phyloP scores from a whole-genome alignment of 2,797 vertebrate genomes.

The Bufotes viridis region DNA sequence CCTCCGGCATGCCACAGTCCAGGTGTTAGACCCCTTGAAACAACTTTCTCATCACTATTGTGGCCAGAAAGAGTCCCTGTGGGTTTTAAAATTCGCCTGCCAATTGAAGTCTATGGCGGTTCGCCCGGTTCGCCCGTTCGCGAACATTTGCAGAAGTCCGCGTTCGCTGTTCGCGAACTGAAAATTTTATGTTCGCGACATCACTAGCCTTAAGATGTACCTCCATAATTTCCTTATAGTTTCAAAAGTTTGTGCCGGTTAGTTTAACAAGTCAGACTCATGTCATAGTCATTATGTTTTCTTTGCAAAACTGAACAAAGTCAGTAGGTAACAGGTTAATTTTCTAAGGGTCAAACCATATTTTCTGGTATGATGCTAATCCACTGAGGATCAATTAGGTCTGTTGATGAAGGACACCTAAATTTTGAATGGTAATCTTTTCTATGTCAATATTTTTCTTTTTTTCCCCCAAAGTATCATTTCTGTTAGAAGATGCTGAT shows the following conservation, averaged over 20 bases:
- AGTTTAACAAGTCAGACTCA: neutral
- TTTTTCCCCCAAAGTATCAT: neutral
- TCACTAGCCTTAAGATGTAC: neutral
- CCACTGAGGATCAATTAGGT: neutral
- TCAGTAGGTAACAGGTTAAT: neutral
- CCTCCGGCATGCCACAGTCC: too few relatives aligned
- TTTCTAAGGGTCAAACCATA: neutral
- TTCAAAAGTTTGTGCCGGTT: neutral
- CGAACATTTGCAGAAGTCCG: too few relatives aligned
- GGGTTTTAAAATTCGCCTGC: too few relatives aligned
- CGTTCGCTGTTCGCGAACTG: too few relatives aligned
- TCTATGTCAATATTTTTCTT: neutral
- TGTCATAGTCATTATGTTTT: neutral
- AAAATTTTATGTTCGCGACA: too few relatives aligned
- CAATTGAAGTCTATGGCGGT: too few relatives aligned
- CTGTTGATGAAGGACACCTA: neutral
- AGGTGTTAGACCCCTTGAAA: too few relatives aligned
- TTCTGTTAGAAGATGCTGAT: neutral
- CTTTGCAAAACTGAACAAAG: neutral
- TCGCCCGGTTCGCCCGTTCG: too few relatives aligned
- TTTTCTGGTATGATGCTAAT: neutral
- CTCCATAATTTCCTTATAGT: neutral
- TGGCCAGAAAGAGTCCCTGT: too few relatives aligned
- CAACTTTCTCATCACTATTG: too few relatives aligned
- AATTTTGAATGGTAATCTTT: neutral